Evolutionary conservation across 2,113 vertebrate genomes (phyloP).

Genomic region (Daboia siamensis): DNA sequence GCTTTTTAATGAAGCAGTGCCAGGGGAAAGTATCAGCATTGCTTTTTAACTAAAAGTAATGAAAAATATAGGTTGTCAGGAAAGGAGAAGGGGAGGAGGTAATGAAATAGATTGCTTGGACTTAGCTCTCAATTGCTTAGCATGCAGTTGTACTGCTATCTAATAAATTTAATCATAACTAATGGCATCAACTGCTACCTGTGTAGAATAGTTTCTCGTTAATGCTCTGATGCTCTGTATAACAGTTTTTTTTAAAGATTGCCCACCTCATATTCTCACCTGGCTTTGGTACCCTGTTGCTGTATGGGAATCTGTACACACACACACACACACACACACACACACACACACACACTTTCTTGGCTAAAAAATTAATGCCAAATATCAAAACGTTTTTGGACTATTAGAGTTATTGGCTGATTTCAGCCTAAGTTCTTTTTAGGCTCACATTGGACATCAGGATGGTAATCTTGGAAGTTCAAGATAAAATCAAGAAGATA

Average conservation of each 20-base stretch:
- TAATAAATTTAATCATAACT: not conserved
- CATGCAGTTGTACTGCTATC: not conserved
- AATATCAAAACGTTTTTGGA: not conserved
- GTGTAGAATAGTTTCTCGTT: not conserved
- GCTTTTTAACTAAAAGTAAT: not conserved
- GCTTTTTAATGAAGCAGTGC: constrained; percentile 1
- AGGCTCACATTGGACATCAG: not conserved
- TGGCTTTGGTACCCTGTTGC: not conserved
- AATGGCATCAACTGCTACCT: not conserved
- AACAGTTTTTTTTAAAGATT: not conserved
- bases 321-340: not conserved
- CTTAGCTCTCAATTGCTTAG: not conserved
- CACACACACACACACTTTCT: not conserved
- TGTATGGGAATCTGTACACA: not conserved
- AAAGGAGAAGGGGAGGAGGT: not conserved
- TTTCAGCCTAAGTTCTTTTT: not conserved
- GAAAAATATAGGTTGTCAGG: not conserved
- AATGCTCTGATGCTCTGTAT: not conserved
- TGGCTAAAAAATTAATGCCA: not conserved
- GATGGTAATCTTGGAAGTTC: not conserved
- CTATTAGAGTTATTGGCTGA: not conserved
- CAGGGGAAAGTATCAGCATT: not conserved
- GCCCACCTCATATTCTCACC: not conserved
- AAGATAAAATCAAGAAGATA: not conserved
- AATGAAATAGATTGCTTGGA: not conserved